Evolutionary conservation across 2,113 vertebrate genomes (phyloP).

Genomic region (Orientallactaga bullata): DNA sequence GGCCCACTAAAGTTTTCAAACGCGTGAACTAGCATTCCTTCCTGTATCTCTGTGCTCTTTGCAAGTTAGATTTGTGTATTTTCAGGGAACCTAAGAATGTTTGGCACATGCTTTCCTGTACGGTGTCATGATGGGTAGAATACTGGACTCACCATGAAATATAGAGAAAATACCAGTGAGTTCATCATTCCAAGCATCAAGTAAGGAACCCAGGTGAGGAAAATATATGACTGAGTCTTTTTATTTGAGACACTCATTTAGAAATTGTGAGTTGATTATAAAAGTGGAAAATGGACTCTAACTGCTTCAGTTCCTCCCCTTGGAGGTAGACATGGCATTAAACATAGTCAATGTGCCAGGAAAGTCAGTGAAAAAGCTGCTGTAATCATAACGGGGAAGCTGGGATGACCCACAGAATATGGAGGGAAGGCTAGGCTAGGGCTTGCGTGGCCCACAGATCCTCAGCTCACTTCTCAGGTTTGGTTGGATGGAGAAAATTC

Average conservation of each 20-base stretch:
- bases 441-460: not conserved
- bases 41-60: not conserved
- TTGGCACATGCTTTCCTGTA: not conserved
- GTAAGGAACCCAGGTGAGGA: not conserved
- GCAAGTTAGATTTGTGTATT: constrained; percentile 19
- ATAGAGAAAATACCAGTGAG: not conserved
- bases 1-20: not conserved
- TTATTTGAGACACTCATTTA: constrained; percentile 28
- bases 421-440: not conserved
- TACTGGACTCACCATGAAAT: not conserved
- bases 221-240: not conserved
- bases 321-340: not conserved
- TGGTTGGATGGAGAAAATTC: not conserved
- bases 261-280: not conserved
- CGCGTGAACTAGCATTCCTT: not conserved
- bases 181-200: not conserved
- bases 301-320: not conserved
- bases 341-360: not conserved
- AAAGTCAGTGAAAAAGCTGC: not conserved
- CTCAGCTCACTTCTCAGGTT: not conserved
- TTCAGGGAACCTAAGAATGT: not conserved
- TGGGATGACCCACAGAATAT: not conserved
- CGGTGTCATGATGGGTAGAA: not conserved
- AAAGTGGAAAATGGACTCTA: not conserved
- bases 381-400: not conserved